Evolutionary conservation across 2,113 vertebrate species (phyloP), one percentile per base, ranked within the genome.

Genomic region (Ageneiosus marmoratus): DNA sequence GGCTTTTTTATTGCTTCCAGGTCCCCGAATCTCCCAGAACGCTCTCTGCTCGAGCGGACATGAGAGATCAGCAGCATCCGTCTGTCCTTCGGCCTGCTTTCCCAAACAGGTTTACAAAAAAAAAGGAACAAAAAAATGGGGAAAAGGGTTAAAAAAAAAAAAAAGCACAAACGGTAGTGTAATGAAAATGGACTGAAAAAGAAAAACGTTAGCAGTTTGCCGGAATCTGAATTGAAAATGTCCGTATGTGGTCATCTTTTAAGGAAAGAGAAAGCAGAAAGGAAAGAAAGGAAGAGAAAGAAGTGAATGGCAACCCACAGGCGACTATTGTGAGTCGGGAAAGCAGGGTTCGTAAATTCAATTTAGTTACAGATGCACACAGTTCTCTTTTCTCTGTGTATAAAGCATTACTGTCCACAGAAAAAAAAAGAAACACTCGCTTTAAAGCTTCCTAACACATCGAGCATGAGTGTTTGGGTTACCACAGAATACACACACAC

Each of bases 1-100:
- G 75, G 90, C 96, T 96, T 93, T 46, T 72, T 48, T 97, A 97
- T 96, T 97, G 95, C 94, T 94, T 94, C 93, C 94, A 96, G 95
- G 94, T 96, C 95, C 94, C 91, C 95, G 95, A 96, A 96, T 96
- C 95, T 96, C 95, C 93, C 91, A 92, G 96, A 97, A 96, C 95
- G 95, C 93, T 95, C 92, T 92, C 92, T 94, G 96, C 94, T 94
- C 96, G 93, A 97, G 92, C 92, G 93, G 94, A 86, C 91, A 93
- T 92, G 89, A 87, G 91, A 89, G 91, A 93, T 93, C 91, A 91
- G 67, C 72, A 50, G 84, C 67, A 85, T 72, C 60, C 37, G 15
- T 32, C 70, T 65, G 62, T 55, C 63, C 62, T 62, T 48, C 81
- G 48, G 77, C 69, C 63, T 37, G 46, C 72, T 55, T 55, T 53